A percentile compares a stretch with the other conserved stretches of the same genome.
Conservation (phyloP, 2,113 vertebrate species). For the Ptilonorhynchus violaceus region DNA sequence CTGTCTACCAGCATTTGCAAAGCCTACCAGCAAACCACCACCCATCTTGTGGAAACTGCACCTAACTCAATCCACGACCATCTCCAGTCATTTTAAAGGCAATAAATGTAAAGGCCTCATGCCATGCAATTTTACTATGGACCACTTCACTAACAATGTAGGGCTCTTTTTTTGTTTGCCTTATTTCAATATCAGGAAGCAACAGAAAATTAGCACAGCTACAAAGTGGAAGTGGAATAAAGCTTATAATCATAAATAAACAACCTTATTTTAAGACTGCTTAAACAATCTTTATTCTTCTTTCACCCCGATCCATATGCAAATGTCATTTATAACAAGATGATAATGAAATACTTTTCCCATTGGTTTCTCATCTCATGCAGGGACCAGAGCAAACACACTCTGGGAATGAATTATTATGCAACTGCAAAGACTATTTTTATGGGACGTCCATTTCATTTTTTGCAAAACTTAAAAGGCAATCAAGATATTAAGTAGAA, state of each 20-base stretch:
- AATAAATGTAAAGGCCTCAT: background rate
- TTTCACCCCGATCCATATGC: background rate
- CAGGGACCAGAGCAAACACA: background rate
- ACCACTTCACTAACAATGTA: background rate
- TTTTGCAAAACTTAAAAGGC: background rate
- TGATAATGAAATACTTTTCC: background rate
- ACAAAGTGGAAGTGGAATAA: background rate
- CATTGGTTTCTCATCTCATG: background rate
- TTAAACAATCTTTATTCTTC: background rate
- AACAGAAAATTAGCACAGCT: background rate
- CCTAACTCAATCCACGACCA: background rate
- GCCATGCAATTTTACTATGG: background rate
- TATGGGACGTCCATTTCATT: background rate
- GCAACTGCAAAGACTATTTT: background rate
- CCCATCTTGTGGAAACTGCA: background rate
- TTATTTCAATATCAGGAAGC: background rate
- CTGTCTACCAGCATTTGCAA: background rate
- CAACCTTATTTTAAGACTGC: background rate
- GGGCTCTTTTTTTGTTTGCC: background rate
- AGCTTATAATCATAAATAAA: background rate
- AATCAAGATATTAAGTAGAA: background rate
- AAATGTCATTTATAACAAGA: background rate
- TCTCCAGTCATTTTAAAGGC: background rate
- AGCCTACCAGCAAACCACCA: background rate
- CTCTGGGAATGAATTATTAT: background rate